Base-by-base conservation (phyloP, 1,140 invertebrate genomes). In the Listronotus oregonensis region DNA sequence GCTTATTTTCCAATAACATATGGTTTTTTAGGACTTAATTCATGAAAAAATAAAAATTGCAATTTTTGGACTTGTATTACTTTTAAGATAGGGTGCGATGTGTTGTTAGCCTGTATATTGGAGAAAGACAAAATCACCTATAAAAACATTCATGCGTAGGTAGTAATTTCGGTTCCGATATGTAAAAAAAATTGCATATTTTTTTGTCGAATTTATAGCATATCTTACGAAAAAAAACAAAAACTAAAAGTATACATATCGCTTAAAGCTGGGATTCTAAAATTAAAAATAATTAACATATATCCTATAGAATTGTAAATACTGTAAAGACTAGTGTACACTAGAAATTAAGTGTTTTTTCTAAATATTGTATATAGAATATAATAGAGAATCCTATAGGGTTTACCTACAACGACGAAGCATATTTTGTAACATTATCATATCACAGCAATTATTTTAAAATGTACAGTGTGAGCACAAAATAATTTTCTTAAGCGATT, bases 261-360 rank as follows among this genome's bases (percentile, higher is more conserved):
- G 70, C 67, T 71, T 66, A 64, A 63, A 71, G 67, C 67, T 69
- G 70, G 70, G 70, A 71, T 69, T 69, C 57, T 66, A 64, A 69
- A 71, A 12, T 18, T 57, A 51, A 43, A 61, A 18, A 17, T 43
- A 64, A 56, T 17, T 37, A 21, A 37, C 34, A 37, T 37, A 42
- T 42, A 42, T 17, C 21, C 37, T 56, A 42, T 37, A 65, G 18
- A 10, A 34, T 12, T 58, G 46, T 55, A 67, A 37, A 66, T 52
- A 50, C 66, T 63, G 57, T 70, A 62, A 67, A 64, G 66, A 72
- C 51, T 73, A 71, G 71, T 70, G 64, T 73, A 73, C 63, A 52
- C 17, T 59, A 37, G 31, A 27, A 27, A 12, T 31, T 37, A 40
- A 31, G 52, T 57, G 42, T 47, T 31, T 59, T 59, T 59, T 59